phyloP scores from a whole-genome alignment of 2,888 invertebrate genomes.

The Venusia cambrica region DNA sequence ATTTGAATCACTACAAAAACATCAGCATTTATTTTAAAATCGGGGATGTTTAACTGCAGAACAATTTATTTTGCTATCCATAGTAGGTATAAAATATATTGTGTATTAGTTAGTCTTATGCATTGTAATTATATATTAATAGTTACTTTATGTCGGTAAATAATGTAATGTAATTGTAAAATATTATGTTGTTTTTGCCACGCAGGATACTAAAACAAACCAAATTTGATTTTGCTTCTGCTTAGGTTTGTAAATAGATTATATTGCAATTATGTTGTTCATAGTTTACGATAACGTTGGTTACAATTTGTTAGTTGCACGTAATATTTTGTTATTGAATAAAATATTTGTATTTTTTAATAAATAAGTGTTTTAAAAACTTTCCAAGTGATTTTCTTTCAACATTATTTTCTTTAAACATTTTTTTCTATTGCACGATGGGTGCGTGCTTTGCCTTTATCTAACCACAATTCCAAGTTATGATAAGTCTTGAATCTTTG shows the following conservation, averaged over 20 bases:
- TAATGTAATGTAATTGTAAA: neutral
- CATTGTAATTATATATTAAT: too few species aligned
- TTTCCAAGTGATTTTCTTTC: too few species aligned
- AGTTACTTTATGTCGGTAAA: too few species aligned
- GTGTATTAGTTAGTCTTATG: neutral
- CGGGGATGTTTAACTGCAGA: neutral
- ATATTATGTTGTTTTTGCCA: constrained; percentile 13
- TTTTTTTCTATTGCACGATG: too few species aligned
- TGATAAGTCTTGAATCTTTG: too few species aligned
- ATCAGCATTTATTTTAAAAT: constrained; percentile 3
- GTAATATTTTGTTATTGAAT: constrained; percentile 66
- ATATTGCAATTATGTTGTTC: constrained; percentile 71
- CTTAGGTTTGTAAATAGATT: constrained; percentile 42
- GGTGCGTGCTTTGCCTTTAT: too few species aligned
- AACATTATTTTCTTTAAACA: too few species aligned
- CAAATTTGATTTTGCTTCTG: constrained; percentile 26
- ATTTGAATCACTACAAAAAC: neutral
- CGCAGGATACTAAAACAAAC: constrained; percentile 20
- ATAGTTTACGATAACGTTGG: constrained; percentile 76
- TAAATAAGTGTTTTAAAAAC: constrained; percentile 37
- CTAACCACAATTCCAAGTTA: too few species aligned
- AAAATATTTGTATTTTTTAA: too few species aligned
- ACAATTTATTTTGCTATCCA: too few species aligned
- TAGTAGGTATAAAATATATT: neutral
- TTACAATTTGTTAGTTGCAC: constrained; percentile 68